Conservation (phyloP, 2,113 vertebrate genomes). For the Orthonyx spaldingii region DNA sequence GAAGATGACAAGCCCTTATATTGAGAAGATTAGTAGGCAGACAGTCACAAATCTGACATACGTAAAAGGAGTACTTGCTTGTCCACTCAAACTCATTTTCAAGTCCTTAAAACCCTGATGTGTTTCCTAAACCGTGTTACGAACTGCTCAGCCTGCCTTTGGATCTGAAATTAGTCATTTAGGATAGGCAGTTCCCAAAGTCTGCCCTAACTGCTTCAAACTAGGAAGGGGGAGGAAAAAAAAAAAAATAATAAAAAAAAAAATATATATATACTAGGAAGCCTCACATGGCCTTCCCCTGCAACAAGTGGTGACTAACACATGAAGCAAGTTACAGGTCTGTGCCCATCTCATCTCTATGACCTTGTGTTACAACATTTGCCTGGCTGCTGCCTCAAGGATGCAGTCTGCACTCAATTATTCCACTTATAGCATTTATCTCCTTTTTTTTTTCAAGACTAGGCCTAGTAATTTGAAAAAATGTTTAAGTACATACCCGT, state of each 20-base stretch:
- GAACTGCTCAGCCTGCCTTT: neutral
- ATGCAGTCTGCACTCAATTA: neutral
- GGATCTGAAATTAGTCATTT: neutral
- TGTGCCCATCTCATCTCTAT: neutral
- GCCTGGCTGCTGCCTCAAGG: neutral
- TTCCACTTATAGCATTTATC: conserved; percentile 17
- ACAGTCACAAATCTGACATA: neutral
- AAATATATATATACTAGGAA: neutral
- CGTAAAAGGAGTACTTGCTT: neutral
- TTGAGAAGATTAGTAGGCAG: neutral
- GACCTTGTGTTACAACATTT: neutral
- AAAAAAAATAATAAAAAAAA: neutral
- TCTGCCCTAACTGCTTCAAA: neutral
- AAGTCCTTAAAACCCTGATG: neutral
- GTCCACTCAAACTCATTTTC: neutral
- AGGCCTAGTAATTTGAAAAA: conserved; percentile 74
- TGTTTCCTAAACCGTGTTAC: neutral
- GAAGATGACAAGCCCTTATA: neutral
- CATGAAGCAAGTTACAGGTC: neutral
- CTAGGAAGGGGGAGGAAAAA: neutral
- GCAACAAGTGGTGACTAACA: neutral
- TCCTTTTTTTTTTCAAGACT: conserved; percentile 42
- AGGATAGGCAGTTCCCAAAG: neutral
- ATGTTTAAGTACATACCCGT: conserved; percentile 80
- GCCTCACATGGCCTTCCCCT: neutral